Conservation (phyloP, 2,888 invertebrate genomes). For the Crematogaster levior region DNA sequence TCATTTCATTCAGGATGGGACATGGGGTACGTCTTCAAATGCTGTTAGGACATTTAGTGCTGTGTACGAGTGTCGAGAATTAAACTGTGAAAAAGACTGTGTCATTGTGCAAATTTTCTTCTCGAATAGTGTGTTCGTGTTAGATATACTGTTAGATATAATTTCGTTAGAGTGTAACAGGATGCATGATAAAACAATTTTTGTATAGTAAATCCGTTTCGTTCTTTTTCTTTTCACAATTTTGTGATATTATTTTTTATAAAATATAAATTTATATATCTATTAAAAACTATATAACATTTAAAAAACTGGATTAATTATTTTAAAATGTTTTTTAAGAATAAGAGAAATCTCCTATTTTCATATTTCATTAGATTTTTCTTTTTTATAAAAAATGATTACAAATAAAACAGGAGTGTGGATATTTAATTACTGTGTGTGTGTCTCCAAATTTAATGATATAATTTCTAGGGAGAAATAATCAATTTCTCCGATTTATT, state of each 20-base stretch:
- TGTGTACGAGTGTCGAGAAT: slow-evolving; percentile 27
- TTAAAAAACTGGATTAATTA: background rate
- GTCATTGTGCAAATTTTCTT: background rate
- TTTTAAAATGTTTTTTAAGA: background rate
- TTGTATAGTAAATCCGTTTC: background rate
- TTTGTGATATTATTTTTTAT: background rate
- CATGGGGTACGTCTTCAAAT: slow-evolving; percentile 76
- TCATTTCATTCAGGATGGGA: slow-evolving; percentile 70
- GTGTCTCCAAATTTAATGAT: background rate
- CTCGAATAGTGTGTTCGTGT: background rate
- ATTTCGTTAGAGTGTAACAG: background rate
- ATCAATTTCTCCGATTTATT: background rate
- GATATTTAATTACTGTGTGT: background rate
- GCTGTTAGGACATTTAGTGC: background rate
- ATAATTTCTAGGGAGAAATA: background rate
- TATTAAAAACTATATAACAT: no score
- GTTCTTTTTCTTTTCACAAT: background rate
- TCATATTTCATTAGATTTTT: background rate
- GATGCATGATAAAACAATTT: background rate
- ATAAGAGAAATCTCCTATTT: background rate
- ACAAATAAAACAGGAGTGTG: background rate
- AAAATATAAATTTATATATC: background rate
- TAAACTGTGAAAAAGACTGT: background rate
- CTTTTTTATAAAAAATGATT: background rate
- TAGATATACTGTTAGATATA: background rate